These are phyloP conservation scores for Thinocorus orbignyianus DNA, from an alignment of 2,113 vertebrate genomes.

Conservation along the genomic window DNA sequence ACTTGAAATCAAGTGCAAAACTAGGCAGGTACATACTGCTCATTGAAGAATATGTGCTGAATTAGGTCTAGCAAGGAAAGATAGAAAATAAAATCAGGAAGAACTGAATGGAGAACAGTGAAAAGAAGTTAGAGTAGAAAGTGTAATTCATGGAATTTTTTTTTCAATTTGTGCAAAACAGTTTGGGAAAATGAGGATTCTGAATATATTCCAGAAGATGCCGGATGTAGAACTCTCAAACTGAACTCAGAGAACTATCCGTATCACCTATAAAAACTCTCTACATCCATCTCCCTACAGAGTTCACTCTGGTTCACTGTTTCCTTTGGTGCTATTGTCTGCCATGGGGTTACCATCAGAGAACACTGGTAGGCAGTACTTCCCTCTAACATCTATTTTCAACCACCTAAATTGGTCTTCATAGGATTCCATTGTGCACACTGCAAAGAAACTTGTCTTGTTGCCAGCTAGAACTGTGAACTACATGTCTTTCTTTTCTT, in stretches of 20 bases:
- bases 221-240: constrained; percentile 17
- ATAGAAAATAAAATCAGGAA: neutral
- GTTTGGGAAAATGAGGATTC: neutral
- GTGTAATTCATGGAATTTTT: neutral
- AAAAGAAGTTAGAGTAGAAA: constrained; percentile 5
- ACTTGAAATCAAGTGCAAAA: neutral
- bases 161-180: neutral
- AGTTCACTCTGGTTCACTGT: constrained; percentile 71
- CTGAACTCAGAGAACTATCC: constrained; percentile 51
- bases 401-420: constrained; percentile 82
- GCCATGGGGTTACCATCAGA: constrained; percentile 76
- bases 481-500: constrained; percentile 82
- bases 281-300: constrained; percentile 61
- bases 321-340: constrained; percentile 73
- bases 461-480: constrained; percentile 82
- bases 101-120: neutral
- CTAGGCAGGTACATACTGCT: neutral
- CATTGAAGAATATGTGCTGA: neutral
- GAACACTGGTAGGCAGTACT: constrained; percentile 77
- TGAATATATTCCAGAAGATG: constrained; percentile 36
- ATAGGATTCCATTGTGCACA: constrained; percentile 80
- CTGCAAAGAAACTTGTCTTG: constrained; percentile 83
- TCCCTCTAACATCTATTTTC: constrained; percentile 81
- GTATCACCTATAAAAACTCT: constrained; percentile 65
- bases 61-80: neutral